Evolutionary conservation across 2,113 vertebrate genomes (phyloP).

Genomic region (Jaculus jaculus): DNA sequence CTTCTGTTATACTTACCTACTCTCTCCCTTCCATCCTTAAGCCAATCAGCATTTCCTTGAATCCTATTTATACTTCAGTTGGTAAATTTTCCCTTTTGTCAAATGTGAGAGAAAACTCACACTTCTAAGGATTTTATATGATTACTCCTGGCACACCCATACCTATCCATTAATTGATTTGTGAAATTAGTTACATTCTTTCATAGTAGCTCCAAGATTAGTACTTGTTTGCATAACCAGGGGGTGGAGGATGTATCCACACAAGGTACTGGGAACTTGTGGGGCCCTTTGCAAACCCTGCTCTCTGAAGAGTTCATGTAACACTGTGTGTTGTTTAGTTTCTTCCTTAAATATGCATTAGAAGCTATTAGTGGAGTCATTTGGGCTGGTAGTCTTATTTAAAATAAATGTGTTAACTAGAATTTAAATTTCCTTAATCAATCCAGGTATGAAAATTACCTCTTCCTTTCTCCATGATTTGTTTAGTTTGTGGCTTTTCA

Average conservation of each 20-base stretch:
- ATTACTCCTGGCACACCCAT: neutral
- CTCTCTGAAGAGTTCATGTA: neutral
- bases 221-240: neutral
- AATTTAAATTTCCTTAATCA: neutral
- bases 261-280: neutral
- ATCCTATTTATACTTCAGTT: neutral
- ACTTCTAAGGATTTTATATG: neutral
- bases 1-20: neutral
- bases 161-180: neutral
- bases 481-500: neutral
- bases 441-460: neutral
- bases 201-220: neutral
- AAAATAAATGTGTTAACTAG: neutral
- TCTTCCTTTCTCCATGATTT: neutral
- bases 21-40: neutral
- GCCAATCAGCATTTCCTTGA: neutral
- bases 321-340: neutral
- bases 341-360: neutral
- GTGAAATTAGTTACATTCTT: neutral
- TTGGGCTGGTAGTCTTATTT: neutral
- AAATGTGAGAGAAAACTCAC: neutral
- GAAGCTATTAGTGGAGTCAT: neutral
- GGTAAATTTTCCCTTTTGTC: neutral
- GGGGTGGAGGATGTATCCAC: neutral
- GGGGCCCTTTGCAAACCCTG: neutral